Evolutionary conservation across 1,140 invertebrate genomes (phyloP).

Genomic region (Mylabris phalerata): DNA sequence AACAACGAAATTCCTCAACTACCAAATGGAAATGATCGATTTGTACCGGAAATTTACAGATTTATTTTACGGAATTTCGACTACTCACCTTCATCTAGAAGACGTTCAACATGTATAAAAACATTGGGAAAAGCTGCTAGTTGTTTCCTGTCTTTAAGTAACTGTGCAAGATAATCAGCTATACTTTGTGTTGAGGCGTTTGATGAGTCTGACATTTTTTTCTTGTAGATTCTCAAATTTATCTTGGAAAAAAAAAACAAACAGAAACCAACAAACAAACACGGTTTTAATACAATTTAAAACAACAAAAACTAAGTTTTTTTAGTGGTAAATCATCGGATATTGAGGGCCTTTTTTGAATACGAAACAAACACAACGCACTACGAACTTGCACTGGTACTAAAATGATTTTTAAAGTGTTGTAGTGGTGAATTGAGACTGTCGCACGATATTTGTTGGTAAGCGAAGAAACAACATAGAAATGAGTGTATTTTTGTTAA

Average conservation of each 20-base stretch:
- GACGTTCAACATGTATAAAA: slow-evolving; percentile 97
- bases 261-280: neutral
- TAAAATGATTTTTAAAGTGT: neutral
- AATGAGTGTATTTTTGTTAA: slow-evolving; percentile 4
- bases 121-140: slow-evolving; percentile 98
- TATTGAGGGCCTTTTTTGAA: no score
- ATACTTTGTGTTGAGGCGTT: slow-evolving; percentile 86
- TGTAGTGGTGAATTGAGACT: no score
- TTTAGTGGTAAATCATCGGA: neutral
- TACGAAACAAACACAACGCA: neutral
- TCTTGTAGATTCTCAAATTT: neutral
- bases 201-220: slow-evolving; percentile 47
- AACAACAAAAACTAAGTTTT: neutral
- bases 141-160: slow-evolving; percentile 99
- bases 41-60: no score
- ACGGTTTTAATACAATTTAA: neutral
- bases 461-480: slow-evolving; percentile 5
- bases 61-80: neutral
- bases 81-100: slow-evolving; percentile 97
- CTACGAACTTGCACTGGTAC: slow-evolving; percentile 5
- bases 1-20: neutral
- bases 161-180: slow-evolving; percentile 99
- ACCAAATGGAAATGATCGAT: neutral
- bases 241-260: neutral
- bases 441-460: neutral